These are phyloP conservation scores for Hydropsyche betteni DNA, from an alignment of 2,888 invertebrate species.

Conservation along the genomic window DNA sequence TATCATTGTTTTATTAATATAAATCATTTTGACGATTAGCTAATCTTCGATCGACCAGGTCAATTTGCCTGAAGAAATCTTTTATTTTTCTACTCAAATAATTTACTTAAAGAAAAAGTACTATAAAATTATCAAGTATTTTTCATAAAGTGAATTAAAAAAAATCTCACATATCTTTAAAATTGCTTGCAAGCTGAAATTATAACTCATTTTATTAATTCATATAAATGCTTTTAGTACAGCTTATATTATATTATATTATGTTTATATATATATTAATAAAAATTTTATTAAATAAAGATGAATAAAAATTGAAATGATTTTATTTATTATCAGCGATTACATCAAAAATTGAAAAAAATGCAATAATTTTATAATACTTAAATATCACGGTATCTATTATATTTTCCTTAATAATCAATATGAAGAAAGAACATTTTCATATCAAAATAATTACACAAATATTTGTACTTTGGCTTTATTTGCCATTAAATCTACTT, in stretches of 20 bases:
- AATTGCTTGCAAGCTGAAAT: constrained; percentile 47
- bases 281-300: constrained; percentile 40
- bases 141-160: constrained; percentile 16
- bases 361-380: not conserved
- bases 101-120: constrained; percentile 30
- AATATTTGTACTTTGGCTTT: too few relatives aligned
- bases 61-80: constrained; percentile 48
- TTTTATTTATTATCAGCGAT: not conserved
- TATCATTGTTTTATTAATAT: constrained; percentile 43
- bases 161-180: constrained; percentile 10
- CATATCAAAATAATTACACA: too few relatives aligned
- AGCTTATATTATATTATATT: constrained; percentile 46
- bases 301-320: constrained; percentile 17
- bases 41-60: constrained; percentile 52
- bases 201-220: constrained; percentile 35
- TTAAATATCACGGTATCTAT: too few relatives aligned
- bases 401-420: too few relatives aligned
- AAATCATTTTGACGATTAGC: constrained; percentile 48
- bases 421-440: too few relatives aligned
- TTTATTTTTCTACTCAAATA: constrained; percentile 51
- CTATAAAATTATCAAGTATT: constrained; percentile 1
- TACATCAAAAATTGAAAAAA: constrained; percentile 6
- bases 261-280: constrained; percentile 24
- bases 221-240: constrained; percentile 50
- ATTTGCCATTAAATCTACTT: too few relatives aligned